Conservation (phyloP, 2,113 vertebrate genomes). For the Glaucidium brasilianum region DNA sequence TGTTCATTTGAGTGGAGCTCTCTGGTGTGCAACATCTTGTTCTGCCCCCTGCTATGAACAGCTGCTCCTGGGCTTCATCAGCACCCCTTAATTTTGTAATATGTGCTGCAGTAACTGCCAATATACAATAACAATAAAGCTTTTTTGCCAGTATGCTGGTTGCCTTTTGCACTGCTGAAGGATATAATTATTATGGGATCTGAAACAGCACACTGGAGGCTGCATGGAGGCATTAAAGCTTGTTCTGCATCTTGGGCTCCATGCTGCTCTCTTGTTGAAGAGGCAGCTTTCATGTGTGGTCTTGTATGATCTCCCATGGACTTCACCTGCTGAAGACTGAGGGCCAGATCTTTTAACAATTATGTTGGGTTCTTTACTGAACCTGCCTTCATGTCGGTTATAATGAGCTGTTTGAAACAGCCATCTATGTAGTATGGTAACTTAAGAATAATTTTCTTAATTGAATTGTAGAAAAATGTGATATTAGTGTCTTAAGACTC, state of each 20-base stretch:
- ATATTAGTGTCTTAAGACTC: neutral
- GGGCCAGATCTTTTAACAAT: neutral
- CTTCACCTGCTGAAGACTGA: neutral
- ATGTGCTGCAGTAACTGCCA: neutral
- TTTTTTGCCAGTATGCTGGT: neutral
- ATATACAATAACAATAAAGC: neutral
- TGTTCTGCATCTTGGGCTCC: neutral
- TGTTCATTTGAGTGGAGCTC: neutral
- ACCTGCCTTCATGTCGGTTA: neutral
- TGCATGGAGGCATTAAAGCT: neutral
- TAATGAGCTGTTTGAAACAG: neutral
- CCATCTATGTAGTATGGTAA: rapidly evolving
- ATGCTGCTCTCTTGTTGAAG: neutral
- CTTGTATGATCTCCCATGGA: neutral
- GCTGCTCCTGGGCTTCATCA: neutral
- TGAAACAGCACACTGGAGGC: rapidly evolving
- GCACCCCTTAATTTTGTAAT: neutral
- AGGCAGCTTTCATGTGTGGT: neutral
- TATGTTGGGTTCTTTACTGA: neutral
- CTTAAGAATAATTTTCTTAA: neutral
- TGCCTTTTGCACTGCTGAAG: neutral
- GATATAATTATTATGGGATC: neutral
- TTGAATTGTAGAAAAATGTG: neutral
- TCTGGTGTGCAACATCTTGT: rapidly evolving
- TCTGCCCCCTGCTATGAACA: neutral